Evolutionary conservation across 2,888 invertebrate species (phyloP).

Genomic region (Strigamia maritima): DNA sequence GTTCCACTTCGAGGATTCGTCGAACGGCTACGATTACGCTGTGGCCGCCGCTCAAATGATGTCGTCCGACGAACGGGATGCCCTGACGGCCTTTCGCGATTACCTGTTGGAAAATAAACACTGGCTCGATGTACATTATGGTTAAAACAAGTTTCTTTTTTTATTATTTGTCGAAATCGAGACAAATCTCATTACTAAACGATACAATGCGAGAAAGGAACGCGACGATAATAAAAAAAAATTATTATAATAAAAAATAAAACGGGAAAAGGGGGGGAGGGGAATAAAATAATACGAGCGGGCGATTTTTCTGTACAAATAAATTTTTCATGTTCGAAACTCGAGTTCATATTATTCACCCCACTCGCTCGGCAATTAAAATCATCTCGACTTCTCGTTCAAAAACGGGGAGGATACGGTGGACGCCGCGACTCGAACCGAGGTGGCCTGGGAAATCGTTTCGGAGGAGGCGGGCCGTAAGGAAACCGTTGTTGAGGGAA

Average conservation of each 20-base stretch:
- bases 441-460: conserved; percentile 3
- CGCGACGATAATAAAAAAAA: background rate
- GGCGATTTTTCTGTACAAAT: background rate
- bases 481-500: background rate
- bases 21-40: background rate
- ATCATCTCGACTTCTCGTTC: background rate
- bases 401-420: conserved; percentile 1
- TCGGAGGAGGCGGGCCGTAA: background rate
- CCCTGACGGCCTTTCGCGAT: background rate
- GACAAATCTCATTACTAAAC: background rate
- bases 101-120: background rate
- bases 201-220: background rate
- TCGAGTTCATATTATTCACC: background rate
- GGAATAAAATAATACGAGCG: too few relatives aligned
- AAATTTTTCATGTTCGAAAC: background rate
- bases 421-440: conserved; percentile 6
- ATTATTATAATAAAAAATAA: background rate
- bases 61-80: background rate
- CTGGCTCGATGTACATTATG: background rate
- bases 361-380: background rate
- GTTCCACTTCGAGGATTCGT: too few relatives aligned
- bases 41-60: background rate
- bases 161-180: background rate
- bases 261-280: background rate
- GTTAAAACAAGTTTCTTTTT: background rate